Evolutionary conservation across 1,140 invertebrate genomes (phyloP).

Genomic region (Dufourea novaeangliae): DNA sequence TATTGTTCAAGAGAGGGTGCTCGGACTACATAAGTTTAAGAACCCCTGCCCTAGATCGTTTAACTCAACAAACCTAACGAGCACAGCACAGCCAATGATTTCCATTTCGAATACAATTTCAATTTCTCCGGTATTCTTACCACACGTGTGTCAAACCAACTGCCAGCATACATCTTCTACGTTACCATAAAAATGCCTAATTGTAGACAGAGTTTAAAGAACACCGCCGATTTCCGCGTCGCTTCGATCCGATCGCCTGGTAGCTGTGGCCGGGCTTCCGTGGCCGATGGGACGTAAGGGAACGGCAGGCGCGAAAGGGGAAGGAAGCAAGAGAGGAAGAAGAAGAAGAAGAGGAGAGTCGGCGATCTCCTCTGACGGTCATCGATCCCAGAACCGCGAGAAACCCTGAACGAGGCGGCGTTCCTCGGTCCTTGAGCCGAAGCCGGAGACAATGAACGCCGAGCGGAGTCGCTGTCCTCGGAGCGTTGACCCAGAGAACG

Average conservation of each 20-base stretch:
- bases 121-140: too few species aligned
- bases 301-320: background rate
- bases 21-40: too few species aligned
- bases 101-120: too few species aligned
- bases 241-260: constrained; percentile 9
- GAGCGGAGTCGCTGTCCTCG: constrained; percentile 50
- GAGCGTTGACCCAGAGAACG: constrained; percentile 64
- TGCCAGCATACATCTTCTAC: too few species aligned
- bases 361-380: constrained; percentile 54
- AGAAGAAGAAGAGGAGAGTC: constrained; percentile 1
- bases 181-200: background rate
- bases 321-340: background rate
- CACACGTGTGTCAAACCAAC: too few species aligned
- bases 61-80: too few species aligned
- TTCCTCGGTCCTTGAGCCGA: constrained; percentile 58
- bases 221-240: constrained; percentile 27
- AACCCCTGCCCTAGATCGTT: too few species aligned
- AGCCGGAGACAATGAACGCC: constrained; percentile 59
- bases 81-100: too few species aligned
- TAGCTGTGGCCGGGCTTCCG: constrained; percentile 3
- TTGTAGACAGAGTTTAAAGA: background rate
- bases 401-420: constrained; percentile 49
- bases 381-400: constrained; percentile 59
- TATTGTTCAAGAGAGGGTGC: too few species aligned
- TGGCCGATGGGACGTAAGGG: background rate